Conservation (phyloP, 1,140 invertebrate genomes). For the Vollenhovia emeryi region DNA sequence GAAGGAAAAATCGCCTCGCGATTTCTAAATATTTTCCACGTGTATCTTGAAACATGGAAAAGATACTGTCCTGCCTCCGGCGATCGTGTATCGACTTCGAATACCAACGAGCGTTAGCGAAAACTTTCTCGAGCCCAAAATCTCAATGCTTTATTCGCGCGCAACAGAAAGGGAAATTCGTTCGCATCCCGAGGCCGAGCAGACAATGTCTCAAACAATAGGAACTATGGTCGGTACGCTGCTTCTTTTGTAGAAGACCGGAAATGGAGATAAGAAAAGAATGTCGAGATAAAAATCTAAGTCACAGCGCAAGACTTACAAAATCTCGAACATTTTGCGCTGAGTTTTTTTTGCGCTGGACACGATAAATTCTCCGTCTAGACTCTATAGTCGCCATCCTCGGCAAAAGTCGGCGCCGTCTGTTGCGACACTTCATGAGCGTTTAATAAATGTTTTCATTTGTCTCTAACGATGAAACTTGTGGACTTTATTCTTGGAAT, state of each 20-base stretch:
- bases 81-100: not conserved
- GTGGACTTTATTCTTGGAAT: not conserved
- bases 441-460: conserved; percentile 12
- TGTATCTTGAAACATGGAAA: not conserved
- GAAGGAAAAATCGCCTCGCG: not conserved
- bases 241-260: not conserved
- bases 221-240: no score
- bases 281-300: no score
- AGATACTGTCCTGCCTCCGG: not conserved
- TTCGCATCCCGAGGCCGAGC: not conserved
- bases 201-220: no score
- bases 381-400: conserved; percentile 4
- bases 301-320: no score
- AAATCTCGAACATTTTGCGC: no score
- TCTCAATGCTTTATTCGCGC: not conserved
- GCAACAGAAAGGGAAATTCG: not conserved
- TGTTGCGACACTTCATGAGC: conserved; percentile 9
- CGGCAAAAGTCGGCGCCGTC: not conserved
- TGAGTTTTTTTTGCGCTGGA: not conserved
- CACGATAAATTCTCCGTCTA: conserved; percentile 14
- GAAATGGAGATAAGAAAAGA: no score
- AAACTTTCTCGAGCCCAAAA: not conserved
- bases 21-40: not conserved
- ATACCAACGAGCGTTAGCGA: not conserved
- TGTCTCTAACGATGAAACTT: not conserved